Evolutionary conservation across 2,113 vertebrate species (phyloP), one percentile per base, ranked within the genome.

Genomic region (Oreochromis spilurus): DNA sequence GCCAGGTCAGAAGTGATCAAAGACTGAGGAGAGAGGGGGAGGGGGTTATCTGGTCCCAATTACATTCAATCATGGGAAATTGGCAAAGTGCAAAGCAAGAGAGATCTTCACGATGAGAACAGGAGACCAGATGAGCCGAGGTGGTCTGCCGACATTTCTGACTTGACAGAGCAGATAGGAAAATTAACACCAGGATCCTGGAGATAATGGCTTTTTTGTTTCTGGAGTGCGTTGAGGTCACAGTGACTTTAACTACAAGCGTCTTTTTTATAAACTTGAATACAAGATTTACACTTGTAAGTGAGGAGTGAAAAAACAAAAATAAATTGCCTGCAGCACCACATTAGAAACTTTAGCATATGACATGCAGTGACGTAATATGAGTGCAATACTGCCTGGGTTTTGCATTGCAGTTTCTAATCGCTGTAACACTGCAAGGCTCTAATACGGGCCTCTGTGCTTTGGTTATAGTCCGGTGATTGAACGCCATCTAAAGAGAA

Each of bases 21-120:
- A 96, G 92, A 85, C 58, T 78, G 87, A 72, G 82, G 81, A 83
- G 83, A 40, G 86, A 72, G 79, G 40, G 58, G 60, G 67, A 84
- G 77, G 77, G 16, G 45, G 83, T 88, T 95, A 95, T 96, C 95
- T 96, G 95, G 91, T 95, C 94, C 92, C 91, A 93, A 95, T 96
- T 95, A 96, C 90, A 83, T 89, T 94, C 91, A 95, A 93, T 95
- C 92, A 95, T 93, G 93, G 91, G 93, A 93, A 93, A 94, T 95
- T 95, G 92, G 93, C 94, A 91, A 94, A 93, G 91, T 93, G 91
- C 89, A 93, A 90, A 88, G 90, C 80, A 8, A 91, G 91, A 92
- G 86, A 91, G 91, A 93, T 93, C 89, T 90, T 89, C 82, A 83
- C 85, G 86, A 94, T 91, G 92, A 93, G 90, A 91, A 88, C 87